These are phyloP conservation scores for Ochropleura plecta DNA, from an alignment of 2,888 invertebrate species.

Conservation along the genomic window DNA sequence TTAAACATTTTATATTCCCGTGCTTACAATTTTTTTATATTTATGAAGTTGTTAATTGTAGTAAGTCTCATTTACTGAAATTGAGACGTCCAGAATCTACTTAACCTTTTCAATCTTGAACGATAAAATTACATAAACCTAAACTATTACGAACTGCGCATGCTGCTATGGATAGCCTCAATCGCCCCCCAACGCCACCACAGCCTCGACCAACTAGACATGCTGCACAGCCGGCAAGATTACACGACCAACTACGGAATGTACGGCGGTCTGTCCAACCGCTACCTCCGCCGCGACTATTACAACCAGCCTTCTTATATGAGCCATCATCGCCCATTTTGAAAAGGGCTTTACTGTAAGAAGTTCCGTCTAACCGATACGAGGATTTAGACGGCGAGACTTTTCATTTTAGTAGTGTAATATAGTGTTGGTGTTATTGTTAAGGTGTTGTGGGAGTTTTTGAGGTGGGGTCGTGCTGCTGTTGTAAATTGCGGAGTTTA, in stretches of 20 bases:
- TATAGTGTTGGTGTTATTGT: constrained; percentile 72
- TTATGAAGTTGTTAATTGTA: background rate
- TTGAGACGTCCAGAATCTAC: background rate
- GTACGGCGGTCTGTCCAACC: constrained; percentile 75
- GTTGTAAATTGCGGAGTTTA: constrained; percentile 52
- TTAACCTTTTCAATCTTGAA: background rate
- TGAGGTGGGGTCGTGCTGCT: constrained; percentile 48
- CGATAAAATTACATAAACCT: constrained; percentile 6
- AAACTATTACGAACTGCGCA: constrained; percentile 73
- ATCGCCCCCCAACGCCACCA: constrained; percentile 84
- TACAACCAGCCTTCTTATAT: constrained; percentile 84
- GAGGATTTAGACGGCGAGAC: constrained; percentile 84
- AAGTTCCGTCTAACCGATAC: constrained; percentile 88
- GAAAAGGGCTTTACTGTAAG: constrained; percentile 89
- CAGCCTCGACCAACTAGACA: constrained; percentile 88
- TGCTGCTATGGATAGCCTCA: constrained; percentile 81
- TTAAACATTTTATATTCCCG: background rate
- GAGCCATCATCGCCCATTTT: constrained; percentile 88
- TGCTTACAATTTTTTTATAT: background rate
- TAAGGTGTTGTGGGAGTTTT: constrained; percentile 72
- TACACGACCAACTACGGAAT: constrained; percentile 81
- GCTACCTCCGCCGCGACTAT: constrained; percentile 83
- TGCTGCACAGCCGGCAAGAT: constrained; percentile 84
- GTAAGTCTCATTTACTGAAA: background rate
- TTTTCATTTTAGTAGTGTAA: constrained; percentile 76